phyloP scores from a whole-genome alignment of 1,140 invertebrate species.

The Hycleus cichorii region DNA sequence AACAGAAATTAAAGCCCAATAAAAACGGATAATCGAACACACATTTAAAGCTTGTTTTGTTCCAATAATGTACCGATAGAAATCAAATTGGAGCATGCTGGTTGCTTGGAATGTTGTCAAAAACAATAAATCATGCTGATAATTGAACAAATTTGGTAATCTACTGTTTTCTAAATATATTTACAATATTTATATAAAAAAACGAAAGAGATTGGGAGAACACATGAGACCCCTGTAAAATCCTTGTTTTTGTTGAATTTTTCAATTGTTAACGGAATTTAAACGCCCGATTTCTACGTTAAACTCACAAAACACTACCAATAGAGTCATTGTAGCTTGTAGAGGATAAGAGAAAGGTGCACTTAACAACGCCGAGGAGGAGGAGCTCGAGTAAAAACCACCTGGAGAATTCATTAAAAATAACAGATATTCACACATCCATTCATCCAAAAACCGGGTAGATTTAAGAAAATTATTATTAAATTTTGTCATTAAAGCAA shows the following conservation, averaged over 20 bases:
- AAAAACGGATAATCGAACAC: slow-evolving; percentile 6
- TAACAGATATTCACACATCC: slow-evolving; percentile 1
- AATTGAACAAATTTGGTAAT: no score
- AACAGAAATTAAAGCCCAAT: slow-evolving; percentile 3
- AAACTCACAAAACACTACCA: slow-evolving; percentile 21
- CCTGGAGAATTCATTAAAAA: slow-evolving; percentile 18
- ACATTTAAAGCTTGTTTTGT: slow-evolving; percentile 8
- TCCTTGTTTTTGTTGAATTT: slow-evolving; percentile 6
- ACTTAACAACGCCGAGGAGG: slow-evolving; percentile 7
- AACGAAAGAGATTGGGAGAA: background rate
- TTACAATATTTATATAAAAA: slow-evolving; percentile 5
- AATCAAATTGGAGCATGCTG: no score
- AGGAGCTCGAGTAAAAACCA: slow-evolving; percentile 22
- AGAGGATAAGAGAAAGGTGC: slow-evolving; percentile 17
- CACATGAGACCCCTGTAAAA: slow-evolving; percentile 4
- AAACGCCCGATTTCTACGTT: slow-evolving; percentile 9
- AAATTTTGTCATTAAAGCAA: background rate
- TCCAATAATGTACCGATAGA: no score
- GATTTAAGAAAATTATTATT: background rate
- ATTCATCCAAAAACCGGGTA: background rate
- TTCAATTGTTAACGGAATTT: no score
- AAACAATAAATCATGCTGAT: no score
- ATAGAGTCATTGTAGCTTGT: slow-evolving; percentile 26
- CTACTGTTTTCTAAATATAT: slow-evolving; percentile 3
- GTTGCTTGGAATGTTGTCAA: no score